Percentiles rank a stretch among this genome's conserved stretches.
These are phyloP conservation scores for Troglohyphantes excavatus DNA, from an alignment of 2,888 invertebrate species.

Conservation along the genomic window DNA sequence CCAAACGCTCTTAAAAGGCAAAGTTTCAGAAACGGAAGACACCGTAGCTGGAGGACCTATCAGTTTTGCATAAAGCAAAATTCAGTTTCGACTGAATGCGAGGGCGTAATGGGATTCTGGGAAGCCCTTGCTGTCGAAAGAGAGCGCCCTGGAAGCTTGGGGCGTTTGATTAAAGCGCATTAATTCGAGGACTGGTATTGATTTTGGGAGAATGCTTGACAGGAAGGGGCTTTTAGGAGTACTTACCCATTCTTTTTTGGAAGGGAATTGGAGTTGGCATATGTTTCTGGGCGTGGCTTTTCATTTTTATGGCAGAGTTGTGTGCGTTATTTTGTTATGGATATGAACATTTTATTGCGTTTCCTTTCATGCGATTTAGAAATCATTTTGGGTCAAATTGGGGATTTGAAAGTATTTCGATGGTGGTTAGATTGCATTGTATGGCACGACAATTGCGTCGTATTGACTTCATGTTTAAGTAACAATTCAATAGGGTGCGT, in stretches of 20 bases:
- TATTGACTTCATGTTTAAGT: too few relatives aligned
- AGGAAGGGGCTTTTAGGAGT: neutral
- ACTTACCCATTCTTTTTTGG: conserved; percentile 16
- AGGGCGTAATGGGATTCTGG: conserved; percentile 31
- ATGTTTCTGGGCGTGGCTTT: too few relatives aligned
- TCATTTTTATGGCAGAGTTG: too few relatives aligned
- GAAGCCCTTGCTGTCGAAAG: neutral
- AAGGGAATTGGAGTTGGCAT: neutral
- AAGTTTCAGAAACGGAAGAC: conserved; percentile 12
- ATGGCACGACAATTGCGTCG: too few relatives aligned
- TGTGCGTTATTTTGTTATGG: too few relatives aligned
- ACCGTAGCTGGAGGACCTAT: conserved; percentile 35
- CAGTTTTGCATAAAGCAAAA: conserved; percentile 54
- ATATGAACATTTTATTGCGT: too few relatives aligned
- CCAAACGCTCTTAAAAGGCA: neutral
- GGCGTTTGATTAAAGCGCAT: conserved; percentile 50
- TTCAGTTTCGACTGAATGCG: conserved; percentile 20
- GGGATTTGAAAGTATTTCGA: too few relatives aligned
- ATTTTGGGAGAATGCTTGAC: conserved; percentile 12
- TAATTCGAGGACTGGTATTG: conserved; percentile 55
- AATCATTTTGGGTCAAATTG: too few relatives aligned
- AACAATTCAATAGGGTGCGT: too few relatives aligned
- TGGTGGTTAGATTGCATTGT: too few relatives aligned
- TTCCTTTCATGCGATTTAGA: too few relatives aligned
- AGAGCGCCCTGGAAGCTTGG: neutral